phyloP scores from a whole-genome alignment of 92 coral and sea anemone species.

The Desmophyllum pertusum region DNA sequence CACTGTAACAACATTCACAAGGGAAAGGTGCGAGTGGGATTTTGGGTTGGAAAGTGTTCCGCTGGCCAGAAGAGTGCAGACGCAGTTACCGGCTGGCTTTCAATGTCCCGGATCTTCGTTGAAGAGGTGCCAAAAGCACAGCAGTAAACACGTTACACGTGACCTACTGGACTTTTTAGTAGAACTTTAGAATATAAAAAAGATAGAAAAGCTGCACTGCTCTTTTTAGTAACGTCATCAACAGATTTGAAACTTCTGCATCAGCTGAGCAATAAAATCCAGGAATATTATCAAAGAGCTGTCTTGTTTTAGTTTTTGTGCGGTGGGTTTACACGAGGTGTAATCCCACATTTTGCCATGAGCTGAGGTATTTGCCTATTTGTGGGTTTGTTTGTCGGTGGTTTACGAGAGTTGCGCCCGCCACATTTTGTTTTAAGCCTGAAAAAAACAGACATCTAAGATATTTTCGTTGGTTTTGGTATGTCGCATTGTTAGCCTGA shows the following conservation, averaged over 20 bases:
- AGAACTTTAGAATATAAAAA: neutral
- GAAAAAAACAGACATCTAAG: too few species aligned
- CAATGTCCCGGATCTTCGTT: constrained; percentile 33
- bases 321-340: too few species aligned
- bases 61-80: neutral
- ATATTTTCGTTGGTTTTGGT: too few species aligned
- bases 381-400: too few species aligned
- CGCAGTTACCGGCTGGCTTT: neutral
- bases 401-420: too few species aligned
- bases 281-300: neutral
- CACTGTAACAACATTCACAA: constrained; percentile 34
- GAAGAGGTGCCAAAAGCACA: constrained; percentile 33
- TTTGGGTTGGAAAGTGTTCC: constrained; percentile 26
- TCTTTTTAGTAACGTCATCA: neutral
- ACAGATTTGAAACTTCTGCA: neutral
- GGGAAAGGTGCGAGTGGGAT: constrained; percentile 31
- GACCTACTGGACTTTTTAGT: neutral
- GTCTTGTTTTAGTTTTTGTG: neutral
- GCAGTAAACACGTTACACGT: neutral
- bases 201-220: too few species aligned
- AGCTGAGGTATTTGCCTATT: too few species aligned
- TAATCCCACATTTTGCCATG: too few species aligned
- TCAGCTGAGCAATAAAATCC: neutral
- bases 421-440: too few species aligned
- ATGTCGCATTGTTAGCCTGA: too few species aligned